Evolutionary conservation across 2,797 vertebrate genomes (phyloP), one percentile per base, ranked within the genome.

Genomic region (Parambassis ranga): DNA sequence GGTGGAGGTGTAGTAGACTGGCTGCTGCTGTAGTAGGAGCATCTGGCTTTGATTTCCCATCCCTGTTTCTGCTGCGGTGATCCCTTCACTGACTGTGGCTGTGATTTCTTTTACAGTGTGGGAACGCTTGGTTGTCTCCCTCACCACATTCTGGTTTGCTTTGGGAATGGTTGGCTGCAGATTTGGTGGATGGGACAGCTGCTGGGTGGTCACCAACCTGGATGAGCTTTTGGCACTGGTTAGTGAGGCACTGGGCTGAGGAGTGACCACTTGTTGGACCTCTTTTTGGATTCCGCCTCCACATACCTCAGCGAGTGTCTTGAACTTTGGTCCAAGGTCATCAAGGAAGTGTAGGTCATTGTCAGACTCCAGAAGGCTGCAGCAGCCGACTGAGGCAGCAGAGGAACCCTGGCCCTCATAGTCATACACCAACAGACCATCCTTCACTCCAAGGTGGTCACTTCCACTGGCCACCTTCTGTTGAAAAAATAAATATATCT

Each of bases 301-400:
- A 2, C 89, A 90, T 19, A 87, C 91, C 42, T 96, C 94, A 19
- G 96, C 95, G 19, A 99, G 87, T 18, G 93, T 95, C 83, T 93
- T 98, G 81, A 98, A 98, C 82, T 96, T 98, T 16, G 90, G 80
- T 39, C 93, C 95, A 13, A 98, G 88, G 68, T 98, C 91, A 61
- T 96, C 88, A 3, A 98, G 92, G 62, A 94, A 96, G 14, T 5
- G 76, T 39, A 96, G 89, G 2, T 96, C 93, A 0, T 89, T 77
- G 19, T 95, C 92, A 2, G 75, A 86, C 39, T 94, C 93, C 44
- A 96, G 89, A 23, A 93, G 79, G 61, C 95, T 97, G 86, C 93
- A 94, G 77, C 93, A 94, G 65, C 94, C 95, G 0, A 98, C 18
- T 0, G 96, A 98, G 10, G 94, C 95, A 0, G 79, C 92, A 4